Evolutionary conservation across 2,113 vertebrate genomes (phyloP), one percentile per base, ranked within the genome.

Genomic region (Pelvicachromis taeniatus): DNA sequence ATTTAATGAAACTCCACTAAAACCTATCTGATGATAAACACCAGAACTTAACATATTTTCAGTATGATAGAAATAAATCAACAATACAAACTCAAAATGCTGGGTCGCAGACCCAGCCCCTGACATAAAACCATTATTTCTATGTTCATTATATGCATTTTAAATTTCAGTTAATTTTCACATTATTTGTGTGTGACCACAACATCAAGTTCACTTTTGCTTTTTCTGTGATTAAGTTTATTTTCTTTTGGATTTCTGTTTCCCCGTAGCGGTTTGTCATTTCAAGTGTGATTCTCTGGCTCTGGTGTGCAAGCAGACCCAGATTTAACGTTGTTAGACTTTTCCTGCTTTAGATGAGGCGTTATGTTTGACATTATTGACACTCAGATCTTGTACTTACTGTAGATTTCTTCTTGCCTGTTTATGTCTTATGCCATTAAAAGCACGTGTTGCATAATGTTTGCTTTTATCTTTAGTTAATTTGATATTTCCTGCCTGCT

Each of bases 401-500:
- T 75, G 16, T 50, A 13, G 33, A 10, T 35, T 21, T 38, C 54
- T 48, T 38, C 55, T 38, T 42, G 83, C 40, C 84, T 87, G 80
- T 59, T 88, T 26, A 29, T 6, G 26, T 61, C 13, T 80, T 33
- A 70, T 77, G 68, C 42, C 26, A 29, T 85, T 65, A 68, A 77
- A 77, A 23, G 33, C 11, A 13, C 10, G 4, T 77, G 40, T 73
- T 81, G 53, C 56, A 53, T 23, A 31, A 42, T 80, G 73, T 78
- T 23, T 31, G 6, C 89, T 88, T 92, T 93, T 38, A 86, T 92
- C 87, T 88, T 85, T 8, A 0, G 29, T 40, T 83, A 45, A 85
- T 80, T 42, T 23, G 56, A 81, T 85, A 90, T 84, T 85, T 58
- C 77, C 50, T 84, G 80, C 31, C 38, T 53, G 70, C 40, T 77